A percentile compares a stretch with the other conserved stretches of the same genome.
phyloP scores from a whole-genome alignment of 1,140 invertebrate species.

The Oryctes rhinoceros region DNA sequence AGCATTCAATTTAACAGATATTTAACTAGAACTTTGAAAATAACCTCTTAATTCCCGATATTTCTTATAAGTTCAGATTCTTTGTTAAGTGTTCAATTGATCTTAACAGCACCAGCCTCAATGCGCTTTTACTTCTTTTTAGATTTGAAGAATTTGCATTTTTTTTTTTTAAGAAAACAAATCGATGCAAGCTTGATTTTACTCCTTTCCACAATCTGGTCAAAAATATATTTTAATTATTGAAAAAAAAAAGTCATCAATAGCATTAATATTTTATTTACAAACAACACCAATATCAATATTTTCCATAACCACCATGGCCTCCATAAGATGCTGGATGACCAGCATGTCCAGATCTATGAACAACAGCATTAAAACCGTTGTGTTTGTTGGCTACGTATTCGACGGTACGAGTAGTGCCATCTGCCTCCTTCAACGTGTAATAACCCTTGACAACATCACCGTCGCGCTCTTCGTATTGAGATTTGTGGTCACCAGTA shows the following conservation, averaged over 20 bases:
- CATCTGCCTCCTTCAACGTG: conserved; percentile 66
- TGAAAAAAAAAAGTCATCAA: neutral
- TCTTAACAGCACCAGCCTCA: too few species aligned
- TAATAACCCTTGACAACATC: conserved; percentile 64
- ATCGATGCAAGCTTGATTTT: too few species aligned
- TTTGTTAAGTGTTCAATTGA: too few species aligned
- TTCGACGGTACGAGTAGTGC: conserved; percentile 64
- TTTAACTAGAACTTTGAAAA: too few species aligned
- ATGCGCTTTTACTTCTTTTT: too few species aligned
- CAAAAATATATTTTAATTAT: too few species aligned
- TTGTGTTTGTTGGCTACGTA: conserved; percentile 63
- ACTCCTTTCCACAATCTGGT: too few species aligned
- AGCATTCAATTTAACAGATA: too few species aligned
- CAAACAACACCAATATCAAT: neutral
- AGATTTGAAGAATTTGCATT: too few species aligned
- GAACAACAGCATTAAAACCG: conserved; percentile 63
- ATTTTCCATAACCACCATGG: conserved; percentile 17
- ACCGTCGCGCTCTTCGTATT: conserved; percentile 62
- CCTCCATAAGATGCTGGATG: conserved; percentile 41
- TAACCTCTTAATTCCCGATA: too few species aligned
- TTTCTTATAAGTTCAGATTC: too few species aligned
- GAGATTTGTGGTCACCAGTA: conserved; percentile 69
- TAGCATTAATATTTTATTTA: neutral
- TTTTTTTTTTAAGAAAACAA: too few species aligned
- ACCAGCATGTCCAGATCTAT: conserved; percentile 50